Base-by-base conservation (phyloP, 2,797 vertebrate genomes). In the Sphenodon punctatus region DNA sequence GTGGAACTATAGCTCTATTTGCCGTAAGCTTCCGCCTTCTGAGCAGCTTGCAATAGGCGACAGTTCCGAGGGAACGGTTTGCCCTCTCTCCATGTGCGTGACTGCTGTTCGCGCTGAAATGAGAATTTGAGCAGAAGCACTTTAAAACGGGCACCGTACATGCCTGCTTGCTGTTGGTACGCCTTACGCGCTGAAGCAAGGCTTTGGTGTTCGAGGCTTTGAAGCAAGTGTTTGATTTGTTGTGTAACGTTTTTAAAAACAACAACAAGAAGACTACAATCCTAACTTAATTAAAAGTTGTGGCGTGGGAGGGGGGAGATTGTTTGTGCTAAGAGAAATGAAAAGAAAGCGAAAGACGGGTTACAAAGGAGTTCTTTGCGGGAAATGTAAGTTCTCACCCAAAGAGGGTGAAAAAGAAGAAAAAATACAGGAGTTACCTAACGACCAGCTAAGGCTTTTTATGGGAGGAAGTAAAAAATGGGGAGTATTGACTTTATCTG, bases 121-220 rank as follows among this genome's bases (percentile, higher is more conserved):
- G 84, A 86, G 49, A 73, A 80, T 76, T 83, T 20, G 14, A 83
- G 66, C 41, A 78, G 80, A 85, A 85, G 5, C 77, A 30, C 81
- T 87, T 71, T 63, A 81, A 91, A 90, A 46, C 68, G 91, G 89
- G 90, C 89, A 86, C 41, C 53, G 77, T 82, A 70, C 34, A 82
- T 85, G 83, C 46, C 6, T 72, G 74, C 71, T 71, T 80, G 46
- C 32, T 74, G 72, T 85, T 32, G n/a, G 22, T 66, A 38, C 45
- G 22, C 25, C 11, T 64, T 78, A 51, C 77, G 34, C 13, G 70
- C 16, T 75, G 30, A 71, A 46, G 51, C 27, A 49, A 75, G 61
- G 4, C n/a, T 58, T 56, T 69, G 42, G 49, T 74, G 34, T 53
- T 73, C 60, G 36, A 67, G 63, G 63, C 85, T 68, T 78, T n/a